Base-by-base conservation (phyloP, 2,888 invertebrate species). In the Cerceris rybyensis region DNA sequence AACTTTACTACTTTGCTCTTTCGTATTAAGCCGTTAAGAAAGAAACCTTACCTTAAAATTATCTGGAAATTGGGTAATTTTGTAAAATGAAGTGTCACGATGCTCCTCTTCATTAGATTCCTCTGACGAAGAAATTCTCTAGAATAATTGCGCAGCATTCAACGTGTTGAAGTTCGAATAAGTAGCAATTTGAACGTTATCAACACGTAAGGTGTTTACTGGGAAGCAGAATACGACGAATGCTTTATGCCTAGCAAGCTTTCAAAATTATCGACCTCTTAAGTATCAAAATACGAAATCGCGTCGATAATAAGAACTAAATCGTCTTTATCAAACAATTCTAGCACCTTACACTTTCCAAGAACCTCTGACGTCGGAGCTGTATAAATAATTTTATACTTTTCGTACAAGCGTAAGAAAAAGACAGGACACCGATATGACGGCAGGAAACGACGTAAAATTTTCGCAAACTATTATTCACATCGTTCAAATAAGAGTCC, bases 331-430 rank as follows among this genome's bases (percentile, higher is more conserved):
- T 50, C 50, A n/a, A 50, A 17, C 13, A 8, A 9, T 9, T 57
- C 55, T 7, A 57, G 55, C 17, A n/a, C 7, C 54, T 46, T 13
- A 52, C 46, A 63, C 28, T n/a, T 63, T 63, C 28, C 11, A 49
- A 63, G 49, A 63, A 28, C n/a, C 49, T 13, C 13, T 28, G 50
- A 52, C 50, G 50, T 13, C 16, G 39, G 8, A n/a, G 50, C 2
- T 52, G 50, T 63, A 52, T 16, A 17, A 39, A 63, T 28, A n/a
- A 63, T 63, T 63, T 63, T 52, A 39, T 39, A 63, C 14, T n/a
- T 7, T 46, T 1, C 42, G 59, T 43, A n/a, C 8, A 6, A 59
- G 7, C 28, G 28, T 28, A 43, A 59, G 2, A 28, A 8, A 17
- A 17, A 57, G 2, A 57, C 50, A 13, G 43, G 8, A n/a, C n/a